These are phyloP conservation scores for Artibeus lituratus DNA, from an alignment of 2,797 vertebrate genomes.

Conservation along the genomic window DNA sequence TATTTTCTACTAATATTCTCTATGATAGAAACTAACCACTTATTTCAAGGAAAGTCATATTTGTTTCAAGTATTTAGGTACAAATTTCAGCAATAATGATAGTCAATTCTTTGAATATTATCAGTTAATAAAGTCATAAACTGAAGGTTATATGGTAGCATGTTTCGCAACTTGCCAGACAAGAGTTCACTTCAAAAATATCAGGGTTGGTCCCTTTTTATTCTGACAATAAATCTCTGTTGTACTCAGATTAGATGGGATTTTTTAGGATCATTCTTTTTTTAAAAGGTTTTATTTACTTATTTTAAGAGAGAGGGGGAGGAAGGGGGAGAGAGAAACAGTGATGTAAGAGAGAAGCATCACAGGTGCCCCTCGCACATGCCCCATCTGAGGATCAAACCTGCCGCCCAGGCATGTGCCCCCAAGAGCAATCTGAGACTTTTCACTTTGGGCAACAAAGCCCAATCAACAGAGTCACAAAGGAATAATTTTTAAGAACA, in stretches of 20 bases:
- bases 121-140: not conserved
- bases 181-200: not conserved
- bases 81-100: not conserved
- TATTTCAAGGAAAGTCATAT: not conserved
- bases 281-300: too few relatives aligned
- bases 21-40: not conserved
- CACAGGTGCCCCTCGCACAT: too few relatives aligned
- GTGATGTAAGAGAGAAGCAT: too few relatives aligned
- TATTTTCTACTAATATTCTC: not conserved
- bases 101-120: not conserved
- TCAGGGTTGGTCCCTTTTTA: not conserved
- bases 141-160: not conserved
- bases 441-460: too few relatives aligned
- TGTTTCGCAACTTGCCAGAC: not conserved
- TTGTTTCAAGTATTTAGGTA: not conserved
- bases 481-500: not conserved
- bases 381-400: too few relatives aligned
- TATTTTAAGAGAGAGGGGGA: too few relatives aligned
- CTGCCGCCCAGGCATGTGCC: too few relatives aligned
- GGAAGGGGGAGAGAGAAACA: too few relatives aligned
- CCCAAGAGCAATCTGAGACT: too few relatives aligned
- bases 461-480: not conserved
- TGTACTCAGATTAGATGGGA: not conserved
- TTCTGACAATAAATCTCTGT: not conserved
- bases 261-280: too few relatives aligned